Percentiles rank a stretch among this genome's conserved stretches.
phyloP scores from a whole-genome alignment of 1,140 invertebrate genomes.

The Rhagoletis zephyria region DNA sequence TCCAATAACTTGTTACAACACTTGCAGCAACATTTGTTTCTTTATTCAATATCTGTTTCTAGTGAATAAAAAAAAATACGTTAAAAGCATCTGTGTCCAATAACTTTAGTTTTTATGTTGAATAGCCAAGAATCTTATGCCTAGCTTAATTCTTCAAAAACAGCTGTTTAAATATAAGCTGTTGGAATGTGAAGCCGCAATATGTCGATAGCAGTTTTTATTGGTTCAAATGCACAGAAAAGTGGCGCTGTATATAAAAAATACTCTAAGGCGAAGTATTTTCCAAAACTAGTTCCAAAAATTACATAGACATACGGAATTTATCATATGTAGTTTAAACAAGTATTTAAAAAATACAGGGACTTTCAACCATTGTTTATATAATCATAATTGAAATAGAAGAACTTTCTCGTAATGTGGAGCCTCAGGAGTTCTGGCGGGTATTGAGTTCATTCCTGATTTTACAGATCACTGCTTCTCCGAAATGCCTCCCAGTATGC shows the following conservation, averaged over 20 bases:
- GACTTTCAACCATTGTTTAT: too few relatives aligned
- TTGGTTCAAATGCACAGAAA: neutral
- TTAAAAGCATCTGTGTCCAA: neutral
- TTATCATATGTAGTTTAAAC: too few relatives aligned
- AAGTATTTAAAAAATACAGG: too few relatives aligned
- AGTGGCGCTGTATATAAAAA: neutral
- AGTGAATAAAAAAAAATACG: conserved; percentile 20
- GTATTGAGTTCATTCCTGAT: too few relatives aligned
- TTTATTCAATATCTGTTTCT: conserved; percentile 16
- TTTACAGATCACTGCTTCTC: too few relatives aligned
- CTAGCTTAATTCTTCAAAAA: neutral
- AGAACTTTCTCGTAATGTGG: too few relatives aligned
- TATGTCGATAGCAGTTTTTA: neutral
- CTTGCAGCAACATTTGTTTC: neutral
- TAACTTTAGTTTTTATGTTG: neutral
- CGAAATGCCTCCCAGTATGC: too few relatives aligned
- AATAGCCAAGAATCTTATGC: neutral
- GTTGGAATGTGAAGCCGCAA: neutral
- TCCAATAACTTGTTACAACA: conserved; percentile 18
- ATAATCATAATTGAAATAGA: too few relatives aligned
- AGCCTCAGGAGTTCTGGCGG: too few relatives aligned
- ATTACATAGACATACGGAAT: too few relatives aligned
- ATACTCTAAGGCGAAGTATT: too few relatives aligned
- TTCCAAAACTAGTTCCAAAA: too few relatives aligned
- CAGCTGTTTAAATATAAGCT: neutral